Conservation (phyloP, 2,888 invertebrate genomes). For the Lamellibrachia satsuma region DNA sequence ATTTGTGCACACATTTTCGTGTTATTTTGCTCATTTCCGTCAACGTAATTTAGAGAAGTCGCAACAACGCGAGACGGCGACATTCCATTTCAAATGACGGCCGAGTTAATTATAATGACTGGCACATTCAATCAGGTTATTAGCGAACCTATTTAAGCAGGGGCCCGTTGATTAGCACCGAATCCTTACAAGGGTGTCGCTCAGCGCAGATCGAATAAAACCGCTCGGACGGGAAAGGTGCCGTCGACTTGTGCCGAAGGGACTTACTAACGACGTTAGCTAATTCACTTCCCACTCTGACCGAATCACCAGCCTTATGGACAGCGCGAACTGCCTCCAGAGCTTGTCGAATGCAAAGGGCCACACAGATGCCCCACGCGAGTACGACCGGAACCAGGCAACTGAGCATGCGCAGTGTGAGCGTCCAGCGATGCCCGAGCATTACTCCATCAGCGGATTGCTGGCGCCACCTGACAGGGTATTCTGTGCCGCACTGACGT, state of each 20-base stretch:
- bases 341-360: neutral
- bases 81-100: neutral
- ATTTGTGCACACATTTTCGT: neutral
- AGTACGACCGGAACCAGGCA: neutral
- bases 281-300: neutral
- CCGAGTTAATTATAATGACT: neutral
- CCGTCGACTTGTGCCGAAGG: neutral
- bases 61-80: neutral
- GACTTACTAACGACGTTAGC: slow-evolving; percentile 1
- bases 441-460: neutral
- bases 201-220: slow-evolving; percentile 13
- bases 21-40: neutral
- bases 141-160: neutral
- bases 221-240: neutral
- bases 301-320: neutral
- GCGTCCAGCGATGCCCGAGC: neutral
- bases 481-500: neutral
- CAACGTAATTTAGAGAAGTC: neutral
- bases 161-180: neutral
- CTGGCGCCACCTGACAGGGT: neutral
- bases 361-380: neutral
- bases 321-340: neutral
- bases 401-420: neutral
- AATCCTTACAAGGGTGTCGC: neutral
- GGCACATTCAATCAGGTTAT: neutral